Evolutionary conservation across 53 echinoderm and acorn worm species (phyloP).

Genomic region (Patiria pectinifera): DNA sequence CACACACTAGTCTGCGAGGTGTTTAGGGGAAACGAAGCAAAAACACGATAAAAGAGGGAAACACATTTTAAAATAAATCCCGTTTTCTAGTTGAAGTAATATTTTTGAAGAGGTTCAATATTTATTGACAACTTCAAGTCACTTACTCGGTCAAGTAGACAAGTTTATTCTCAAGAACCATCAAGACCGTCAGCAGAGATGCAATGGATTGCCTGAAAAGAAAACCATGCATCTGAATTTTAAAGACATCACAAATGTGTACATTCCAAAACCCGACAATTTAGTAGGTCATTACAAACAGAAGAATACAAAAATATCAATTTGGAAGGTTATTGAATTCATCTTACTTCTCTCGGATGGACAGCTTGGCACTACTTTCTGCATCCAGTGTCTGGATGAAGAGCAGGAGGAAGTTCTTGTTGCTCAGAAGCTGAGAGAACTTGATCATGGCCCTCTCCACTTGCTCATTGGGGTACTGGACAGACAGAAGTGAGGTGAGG

Average conservation of each 20-base stretch:
- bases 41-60: too few relatives aligned
- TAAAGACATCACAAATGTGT: too few relatives aligned
- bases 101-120: neutral
- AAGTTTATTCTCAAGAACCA: slow-evolving; percentile 86
- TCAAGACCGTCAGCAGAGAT: slow-evolving; percentile 81
- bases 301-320: too few relatives aligned
- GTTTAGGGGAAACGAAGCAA: too few relatives aligned
- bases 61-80: too few relatives aligned
- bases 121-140: neutral
- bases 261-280: too few relatives aligned
- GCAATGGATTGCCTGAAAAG: slow-evolving; percentile 85
- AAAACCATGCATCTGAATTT: neutral
- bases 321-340: too few relatives aligned
- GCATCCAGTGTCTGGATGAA: slow-evolving; percentile 86
- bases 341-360: slow-evolving; percentile 83
- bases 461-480: slow-evolving; percentile 54
- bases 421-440: slow-evolving; percentile 86
- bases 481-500: neutral
- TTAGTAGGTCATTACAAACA: too few relatives aligned
- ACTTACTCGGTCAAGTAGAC: slow-evolving; percentile 92
- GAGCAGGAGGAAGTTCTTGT: slow-evolving; percentile 84
- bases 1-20: too few relatives aligned
- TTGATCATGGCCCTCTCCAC: slow-evolving; percentile 76
- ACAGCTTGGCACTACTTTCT: slow-evolving; percentile 66
- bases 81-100: too few relatives aligned